Conservation (phyloP, 2,888 invertebrate species). For the Pilophorus perplexus region DNA sequence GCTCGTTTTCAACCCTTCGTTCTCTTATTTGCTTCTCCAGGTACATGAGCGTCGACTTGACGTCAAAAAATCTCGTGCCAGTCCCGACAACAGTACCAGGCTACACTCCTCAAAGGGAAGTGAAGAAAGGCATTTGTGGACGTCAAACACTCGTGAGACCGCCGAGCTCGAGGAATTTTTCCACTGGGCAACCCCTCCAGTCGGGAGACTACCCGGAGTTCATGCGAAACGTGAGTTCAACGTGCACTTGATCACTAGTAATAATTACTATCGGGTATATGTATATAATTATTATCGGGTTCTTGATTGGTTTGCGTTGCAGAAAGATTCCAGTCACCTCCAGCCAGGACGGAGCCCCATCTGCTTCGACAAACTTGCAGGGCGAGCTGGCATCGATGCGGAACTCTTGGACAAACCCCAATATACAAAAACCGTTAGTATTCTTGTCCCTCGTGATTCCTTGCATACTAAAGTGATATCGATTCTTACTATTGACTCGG, state of each 20-base stretch:
- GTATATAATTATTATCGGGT: neutral
- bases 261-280: neutral
- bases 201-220: slow-evolving; percentile 16
- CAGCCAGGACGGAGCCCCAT: slow-evolving; percentile 28
- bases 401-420: slow-evolving; percentile 19
- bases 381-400: slow-evolving; percentile 17
- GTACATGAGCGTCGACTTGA: slow-evolving; percentile 33
- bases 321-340: slow-evolving; percentile 16
- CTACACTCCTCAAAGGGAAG: slow-evolving; percentile 24
- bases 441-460: too few relatives aligned
- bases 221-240: slow-evolving; percentile 1
- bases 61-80: slow-evolving; percentile 5
- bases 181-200: neutral
- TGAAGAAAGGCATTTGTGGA: slow-evolving; percentile 34
- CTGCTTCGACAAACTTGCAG: slow-evolving; percentile 22
- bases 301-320: neutral
- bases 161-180: slow-evolving; percentile 19
- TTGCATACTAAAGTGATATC: too few relatives aligned
- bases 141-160: slow-evolving; percentile 24
- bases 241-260: neutral
- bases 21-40: neutral
- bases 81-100: slow-evolving; percentile 15
- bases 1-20: too few relatives aligned
- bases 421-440: neutral
- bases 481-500: too few relatives aligned